Evolutionary conservation across 1,140 invertebrate genomes (phyloP).

Genomic region (Agrilus planipennis): DNA sequence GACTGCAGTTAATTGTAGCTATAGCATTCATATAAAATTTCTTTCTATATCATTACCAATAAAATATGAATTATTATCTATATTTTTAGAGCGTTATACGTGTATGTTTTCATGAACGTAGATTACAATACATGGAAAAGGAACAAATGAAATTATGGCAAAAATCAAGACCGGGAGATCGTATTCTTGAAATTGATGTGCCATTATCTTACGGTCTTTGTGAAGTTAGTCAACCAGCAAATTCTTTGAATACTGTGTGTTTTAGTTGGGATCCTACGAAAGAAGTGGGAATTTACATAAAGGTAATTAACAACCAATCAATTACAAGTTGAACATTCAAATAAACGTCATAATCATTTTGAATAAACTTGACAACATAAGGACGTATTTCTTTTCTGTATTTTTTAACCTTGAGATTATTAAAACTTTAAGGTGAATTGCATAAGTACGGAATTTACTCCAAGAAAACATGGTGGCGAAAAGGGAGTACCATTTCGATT

Average conservation of each 20-base stretch:
- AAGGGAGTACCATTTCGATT: constrained; percentile 95
- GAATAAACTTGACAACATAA: not conserved
- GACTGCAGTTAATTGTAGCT: no score
- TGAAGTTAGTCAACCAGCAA: constrained; percentile 64
- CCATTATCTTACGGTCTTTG: constrained; percentile 86
- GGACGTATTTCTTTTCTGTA: not conserved
- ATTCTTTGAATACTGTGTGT: constrained; percentile 68
- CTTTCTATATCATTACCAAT: no score
- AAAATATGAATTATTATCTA: constrained; percentile 9
- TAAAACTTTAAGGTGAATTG: constrained; percentile 79
- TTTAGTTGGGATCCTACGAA: constrained; percentile 94
- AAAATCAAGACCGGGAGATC: constrained; percentile 71
- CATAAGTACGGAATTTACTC: constrained; percentile 95
- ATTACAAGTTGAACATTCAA: not conserved
- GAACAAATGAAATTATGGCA: constrained; percentile 90
- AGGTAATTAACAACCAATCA: constrained; percentile 42
- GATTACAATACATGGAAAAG: constrained; percentile 89
- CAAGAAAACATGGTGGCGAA: constrained; percentile 95
- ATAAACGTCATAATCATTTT: not conserved
- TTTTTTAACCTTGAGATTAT: not conserved
- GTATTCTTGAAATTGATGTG: constrained; percentile 87
- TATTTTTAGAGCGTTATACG: constrained; percentile 55
- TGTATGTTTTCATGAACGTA: constrained; percentile 90
- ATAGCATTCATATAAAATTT: no score
- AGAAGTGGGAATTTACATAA: constrained; percentile 87